A percentile compares a stretch with the other conserved stretches of the same genome.
Conservation (phyloP, 2,888 invertebrate genomes). For the Eupithecia centaureata region DNA sequence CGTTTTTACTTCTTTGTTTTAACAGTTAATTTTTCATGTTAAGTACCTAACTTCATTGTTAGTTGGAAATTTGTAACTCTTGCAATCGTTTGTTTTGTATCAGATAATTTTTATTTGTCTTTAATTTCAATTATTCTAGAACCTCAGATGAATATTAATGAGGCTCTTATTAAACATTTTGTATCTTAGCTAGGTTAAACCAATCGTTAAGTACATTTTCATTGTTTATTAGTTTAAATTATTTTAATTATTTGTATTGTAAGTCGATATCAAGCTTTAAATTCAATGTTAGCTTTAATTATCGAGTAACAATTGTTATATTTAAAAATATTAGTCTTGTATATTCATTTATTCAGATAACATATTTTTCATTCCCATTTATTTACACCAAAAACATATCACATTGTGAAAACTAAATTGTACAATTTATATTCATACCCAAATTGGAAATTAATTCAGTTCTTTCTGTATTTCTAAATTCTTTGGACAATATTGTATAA, state of each 20-base stretch:
- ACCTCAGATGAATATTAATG: background rate
- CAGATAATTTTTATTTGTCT: background rate
- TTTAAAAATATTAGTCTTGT: conserved; percentile 50
- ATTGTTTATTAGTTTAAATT: conserved; percentile 28
- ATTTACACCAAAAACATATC: conserved; percentile 55
- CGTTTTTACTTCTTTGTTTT: background rate
- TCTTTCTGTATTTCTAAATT: conserved; percentile 47
- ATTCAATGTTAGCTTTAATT: conserved; percentile 83
- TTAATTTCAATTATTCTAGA: background rate
- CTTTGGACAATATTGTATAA: conserved; percentile 49
- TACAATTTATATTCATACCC: conserved; percentile 18
- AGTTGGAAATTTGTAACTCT: background rate
- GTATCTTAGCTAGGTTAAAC: conserved; percentile 33
- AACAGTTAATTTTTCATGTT: background rate
- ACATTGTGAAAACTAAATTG: conserved; percentile 39
- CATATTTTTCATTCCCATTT: conserved; percentile 38
- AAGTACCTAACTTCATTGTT: background rate
- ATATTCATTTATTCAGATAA: conserved; percentile 40
- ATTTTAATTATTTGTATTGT: conserved; percentile 50
- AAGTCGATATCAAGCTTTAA: conserved; percentile 82
- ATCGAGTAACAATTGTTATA: conserved; percentile 64
- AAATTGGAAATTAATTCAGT: background rate
- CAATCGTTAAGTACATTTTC: conserved; percentile 34
- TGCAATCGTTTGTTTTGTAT: background rate
- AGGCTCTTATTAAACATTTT: conserved; percentile 12